Conservation (phyloP, 1,140 invertebrate species). For the Cephus cinctus region DNA sequence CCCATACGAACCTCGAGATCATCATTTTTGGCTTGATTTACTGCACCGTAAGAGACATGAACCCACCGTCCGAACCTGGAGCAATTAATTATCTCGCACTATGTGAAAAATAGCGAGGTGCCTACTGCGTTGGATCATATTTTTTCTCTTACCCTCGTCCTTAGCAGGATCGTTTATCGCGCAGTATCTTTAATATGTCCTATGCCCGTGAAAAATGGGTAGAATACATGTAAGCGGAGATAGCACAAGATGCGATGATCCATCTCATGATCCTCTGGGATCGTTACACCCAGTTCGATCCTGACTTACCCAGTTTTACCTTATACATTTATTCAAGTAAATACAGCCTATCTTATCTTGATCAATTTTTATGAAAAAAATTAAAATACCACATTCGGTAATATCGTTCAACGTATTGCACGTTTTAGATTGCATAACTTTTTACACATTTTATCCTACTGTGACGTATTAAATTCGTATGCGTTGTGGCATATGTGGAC, state of each 20-base stretch:
- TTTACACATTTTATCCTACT: no score
- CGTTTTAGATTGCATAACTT: no score
- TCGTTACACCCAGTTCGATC: no score
- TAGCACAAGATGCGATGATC: constrained; percentile 13
- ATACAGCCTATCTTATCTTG: no score
- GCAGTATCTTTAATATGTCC: constrained; percentile 14
- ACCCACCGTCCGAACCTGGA: constrained; percentile 16
- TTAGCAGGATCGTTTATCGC: constrained; percentile 14
- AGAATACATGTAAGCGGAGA: constrained; percentile 8
- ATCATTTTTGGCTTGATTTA: constrained; percentile 9
- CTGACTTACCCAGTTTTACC: no score
- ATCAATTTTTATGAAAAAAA: no score
- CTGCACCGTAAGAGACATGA: constrained; percentile 1
- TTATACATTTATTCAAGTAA: no score
- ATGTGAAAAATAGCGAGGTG: constrained; percentile 13
- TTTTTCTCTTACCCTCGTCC: constrained; percentile 1
- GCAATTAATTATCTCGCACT: constrained; percentile 18
- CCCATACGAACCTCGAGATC: no score
- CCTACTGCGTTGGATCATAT: constrained; percentile 2
- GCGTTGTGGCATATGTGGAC: no score
- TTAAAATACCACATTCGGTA: no score
- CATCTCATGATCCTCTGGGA: constrained; percentile 13
- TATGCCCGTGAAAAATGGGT: constrained; percentile 13
- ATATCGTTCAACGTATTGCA: no score
- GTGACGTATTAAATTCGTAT: no score